Percentiles rank a stretch among this genome's conserved stretches.
phyloP scores from a whole-genome alignment of 2,113 vertebrate genomes.

The Todiramphus chloris region DNA sequence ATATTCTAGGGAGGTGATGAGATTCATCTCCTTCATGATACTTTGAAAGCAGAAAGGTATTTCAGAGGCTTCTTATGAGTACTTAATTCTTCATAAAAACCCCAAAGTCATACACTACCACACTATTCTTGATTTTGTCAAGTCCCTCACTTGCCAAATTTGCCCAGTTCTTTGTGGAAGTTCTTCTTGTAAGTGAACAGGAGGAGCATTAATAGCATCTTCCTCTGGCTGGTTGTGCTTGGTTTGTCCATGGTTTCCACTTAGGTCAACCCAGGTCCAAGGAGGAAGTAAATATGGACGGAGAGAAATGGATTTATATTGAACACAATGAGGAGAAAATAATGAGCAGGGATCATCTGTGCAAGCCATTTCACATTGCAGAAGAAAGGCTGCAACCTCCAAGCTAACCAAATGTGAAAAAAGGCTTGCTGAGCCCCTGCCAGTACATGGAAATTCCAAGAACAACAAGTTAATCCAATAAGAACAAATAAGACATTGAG shows the following conservation, averaged over 20 bases:
- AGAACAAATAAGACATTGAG: constrained; percentile 54
- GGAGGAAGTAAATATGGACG: neutral
- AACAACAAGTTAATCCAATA: constrained; percentile 67
- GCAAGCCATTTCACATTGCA: neutral
- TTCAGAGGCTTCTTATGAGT: neutral
- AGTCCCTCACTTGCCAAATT: neutral
- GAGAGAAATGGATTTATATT: neutral
- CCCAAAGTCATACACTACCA: neutral
- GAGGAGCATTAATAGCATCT: neutral
- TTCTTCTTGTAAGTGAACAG: neutral
- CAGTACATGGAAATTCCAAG: constrained; percentile 58
- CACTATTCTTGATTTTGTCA: neutral
- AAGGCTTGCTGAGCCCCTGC: constrained; percentile 12
- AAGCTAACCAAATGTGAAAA: constrained; percentile 36
- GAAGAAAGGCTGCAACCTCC: neutral
- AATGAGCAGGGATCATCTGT: neutral
- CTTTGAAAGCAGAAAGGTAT: neutral
- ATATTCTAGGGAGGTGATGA: neutral
- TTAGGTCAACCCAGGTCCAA: neutral
- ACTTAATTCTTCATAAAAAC: neutral
- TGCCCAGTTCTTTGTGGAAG: neutral
- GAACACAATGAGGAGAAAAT: neutral
- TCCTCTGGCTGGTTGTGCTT: neutral
- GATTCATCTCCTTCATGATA: neutral
- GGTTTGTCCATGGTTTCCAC: neutral